Evolutionary conservation across 2,797 vertebrate genomes (phyloP).

Genomic region (Centropyge bicolor): DNA sequence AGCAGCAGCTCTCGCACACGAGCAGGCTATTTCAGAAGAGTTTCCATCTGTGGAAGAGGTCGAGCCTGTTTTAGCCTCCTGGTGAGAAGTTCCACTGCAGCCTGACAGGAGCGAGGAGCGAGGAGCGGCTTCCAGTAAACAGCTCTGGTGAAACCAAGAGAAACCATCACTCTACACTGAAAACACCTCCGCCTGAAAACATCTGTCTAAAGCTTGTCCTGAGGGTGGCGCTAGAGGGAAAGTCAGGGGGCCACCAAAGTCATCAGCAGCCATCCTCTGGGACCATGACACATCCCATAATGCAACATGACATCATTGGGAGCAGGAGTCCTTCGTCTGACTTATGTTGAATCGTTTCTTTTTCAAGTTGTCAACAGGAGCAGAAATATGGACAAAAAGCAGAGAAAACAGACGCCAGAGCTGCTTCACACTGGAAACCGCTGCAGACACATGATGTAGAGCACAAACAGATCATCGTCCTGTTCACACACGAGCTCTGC

Average conservation of each 20-base stretch:
- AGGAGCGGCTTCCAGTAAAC: constrained; percentile 26
- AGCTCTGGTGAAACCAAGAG: constrained; percentile 43
- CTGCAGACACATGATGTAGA: background rate
- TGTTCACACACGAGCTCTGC: background rate
- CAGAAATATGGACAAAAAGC: background rate
- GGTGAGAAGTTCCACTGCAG: constrained; percentile 40
- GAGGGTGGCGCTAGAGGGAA: no score
- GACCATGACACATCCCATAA: no score
- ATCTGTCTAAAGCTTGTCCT: background rate
- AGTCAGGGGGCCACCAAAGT: no score
- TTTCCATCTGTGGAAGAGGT: constrained; percentile 43
- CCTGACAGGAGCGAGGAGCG: constrained; percentile 3
- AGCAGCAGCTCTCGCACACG: background rate
- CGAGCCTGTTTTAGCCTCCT: constrained; percentile 21
- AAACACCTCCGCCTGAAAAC: constrained; percentile 6
- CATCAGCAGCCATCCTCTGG: background rate
- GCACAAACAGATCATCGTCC: background rate
- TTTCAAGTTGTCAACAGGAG: background rate
- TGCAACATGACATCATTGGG: no score
- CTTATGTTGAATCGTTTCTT: background rate
- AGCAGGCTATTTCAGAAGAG: background rate
- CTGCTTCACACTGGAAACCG: background rate
- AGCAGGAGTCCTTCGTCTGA: background rate
- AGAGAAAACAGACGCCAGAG: background rate
- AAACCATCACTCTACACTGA: background rate